Conservation (phyloP, 2,888 invertebrate species). For the Ormyrus pomaceus region DNA sequence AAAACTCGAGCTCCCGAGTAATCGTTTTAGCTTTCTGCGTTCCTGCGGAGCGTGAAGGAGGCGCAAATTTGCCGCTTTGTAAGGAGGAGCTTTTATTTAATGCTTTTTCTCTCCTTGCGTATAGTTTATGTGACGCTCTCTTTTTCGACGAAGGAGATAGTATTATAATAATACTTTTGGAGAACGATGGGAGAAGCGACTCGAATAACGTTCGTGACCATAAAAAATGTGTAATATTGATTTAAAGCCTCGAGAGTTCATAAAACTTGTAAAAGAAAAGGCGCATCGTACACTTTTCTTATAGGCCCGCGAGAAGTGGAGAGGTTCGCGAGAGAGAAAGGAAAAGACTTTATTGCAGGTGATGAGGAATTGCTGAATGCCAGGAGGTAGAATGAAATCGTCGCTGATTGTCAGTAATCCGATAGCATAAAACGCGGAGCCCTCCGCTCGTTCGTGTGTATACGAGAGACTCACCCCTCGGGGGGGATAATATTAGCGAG, state of each 20-base stretch:
- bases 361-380: slow-evolving; percentile 39
- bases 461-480: neutral
- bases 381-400: slow-evolving; percentile 45
- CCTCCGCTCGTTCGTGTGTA: slow-evolving; percentile 54
- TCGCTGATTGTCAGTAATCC: slow-evolving; percentile 53
- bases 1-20: slow-evolving; percentile 19
- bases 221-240: slow-evolving; percentile 51
- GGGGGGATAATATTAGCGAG: slow-evolving; percentile 53
- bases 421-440: slow-evolving; percentile 61
- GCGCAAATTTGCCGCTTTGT: slow-evolving; percentile 41
- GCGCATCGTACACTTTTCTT: slow-evolving; percentile 34
- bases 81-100: neutral
- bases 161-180: neutral
- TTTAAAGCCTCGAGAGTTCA: slow-evolving; percentile 31
- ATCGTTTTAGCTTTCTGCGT: slow-evolving; percentile 52
- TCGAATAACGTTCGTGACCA: slow-evolving; percentile 2
- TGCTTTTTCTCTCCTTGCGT: neutral
- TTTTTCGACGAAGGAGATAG: neutral
- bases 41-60: slow-evolving; percentile 45
- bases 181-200: neutral
- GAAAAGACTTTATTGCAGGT: slow-evolving; percentile 33
- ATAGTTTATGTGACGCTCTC: neutral
- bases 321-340: neutral
- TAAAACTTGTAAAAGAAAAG: slow-evolving; percentile 48
- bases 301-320: neutral